Conservation (phyloP, 2,113 vertebrate genomes). For the Galemys pyrenaicus region DNA sequence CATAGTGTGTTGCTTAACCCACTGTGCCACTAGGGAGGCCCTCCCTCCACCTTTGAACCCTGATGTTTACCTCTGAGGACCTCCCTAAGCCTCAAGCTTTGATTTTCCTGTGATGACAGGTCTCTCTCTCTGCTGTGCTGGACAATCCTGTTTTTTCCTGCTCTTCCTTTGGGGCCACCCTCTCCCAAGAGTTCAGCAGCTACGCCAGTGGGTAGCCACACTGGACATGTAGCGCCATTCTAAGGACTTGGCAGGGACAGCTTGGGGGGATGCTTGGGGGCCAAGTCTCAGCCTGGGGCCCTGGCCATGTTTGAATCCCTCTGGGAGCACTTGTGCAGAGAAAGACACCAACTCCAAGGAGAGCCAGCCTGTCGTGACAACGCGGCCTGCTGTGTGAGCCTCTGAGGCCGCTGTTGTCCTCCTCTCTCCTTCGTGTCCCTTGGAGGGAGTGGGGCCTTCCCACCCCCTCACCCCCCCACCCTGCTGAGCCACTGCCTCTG, state of each 20-base stretch:
- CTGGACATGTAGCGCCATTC: background rate
- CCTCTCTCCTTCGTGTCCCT: background rate
- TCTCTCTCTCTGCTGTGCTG: background rate
- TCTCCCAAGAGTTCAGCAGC: background rate
- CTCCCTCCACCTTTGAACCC: background rate
- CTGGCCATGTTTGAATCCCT: background rate
- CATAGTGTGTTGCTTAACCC: no score
- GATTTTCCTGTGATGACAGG: accelerated
- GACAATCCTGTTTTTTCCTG: background rate
- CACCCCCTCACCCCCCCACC: background rate
- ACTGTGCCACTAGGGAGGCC: no score
- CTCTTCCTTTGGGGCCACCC: background rate
- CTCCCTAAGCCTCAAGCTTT: background rate
- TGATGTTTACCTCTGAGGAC: background rate
- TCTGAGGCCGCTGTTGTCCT: background rate
- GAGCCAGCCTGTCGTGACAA: background rate
- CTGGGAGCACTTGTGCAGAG: background rate
- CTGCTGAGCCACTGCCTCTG: background rate
- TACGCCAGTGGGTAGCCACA: no score
- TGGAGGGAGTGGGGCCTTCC: background rate
- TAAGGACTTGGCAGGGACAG: background rate
- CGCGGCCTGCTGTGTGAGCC: background rate
- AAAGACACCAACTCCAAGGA: background rate
- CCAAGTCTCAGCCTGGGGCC: background rate
- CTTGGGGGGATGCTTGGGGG: background rate